Evolutionary conservation across 1,140 invertebrate species (phyloP).

Genomic region (Saxidomus purpurata): DNA sequence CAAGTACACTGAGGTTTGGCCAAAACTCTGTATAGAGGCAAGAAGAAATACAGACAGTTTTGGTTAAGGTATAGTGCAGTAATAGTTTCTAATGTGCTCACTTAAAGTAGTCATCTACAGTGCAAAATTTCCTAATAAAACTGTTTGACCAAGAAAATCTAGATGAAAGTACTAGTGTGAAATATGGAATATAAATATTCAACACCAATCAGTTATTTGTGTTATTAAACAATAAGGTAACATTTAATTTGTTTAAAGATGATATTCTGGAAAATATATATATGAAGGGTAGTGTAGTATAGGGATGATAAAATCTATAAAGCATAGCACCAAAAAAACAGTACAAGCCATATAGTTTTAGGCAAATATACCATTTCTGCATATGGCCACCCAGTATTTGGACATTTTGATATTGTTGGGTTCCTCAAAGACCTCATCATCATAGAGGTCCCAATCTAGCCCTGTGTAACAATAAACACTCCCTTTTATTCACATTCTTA

Average conservation of each 20-base stretch:
- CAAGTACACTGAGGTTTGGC: too few relatives aligned
- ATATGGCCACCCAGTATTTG: slow-evolving; percentile 30
- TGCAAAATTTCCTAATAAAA: not conserved
- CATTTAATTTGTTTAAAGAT: slow-evolving; percentile 15
- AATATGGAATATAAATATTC: not conserved
- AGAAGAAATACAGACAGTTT: not conserved
- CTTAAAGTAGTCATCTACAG: not conserved
- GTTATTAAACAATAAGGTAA: not conserved
- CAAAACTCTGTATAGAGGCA: too few relatives aligned
- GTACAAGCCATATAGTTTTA: slow-evolving; percentile 1
- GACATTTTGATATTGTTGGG: slow-evolving; percentile 2
- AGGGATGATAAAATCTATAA: slow-evolving; percentile 19
- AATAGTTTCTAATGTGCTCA: not conserved
- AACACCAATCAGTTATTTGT: slow-evolving; percentile 1
- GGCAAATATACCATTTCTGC: slow-evolving; percentile 52
- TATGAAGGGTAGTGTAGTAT: not conserved
- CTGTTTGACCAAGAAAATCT: not conserved
- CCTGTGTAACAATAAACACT: slow-evolving; percentile 30
- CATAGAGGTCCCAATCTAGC: slow-evolving; percentile 2
- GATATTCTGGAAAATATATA: slow-evolving; percentile 20
- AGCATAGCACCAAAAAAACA: slow-evolving; percentile 42
- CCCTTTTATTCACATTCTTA: not conserved
- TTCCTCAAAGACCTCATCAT: slow-evolving; percentile 61
- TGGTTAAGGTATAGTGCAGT: not conserved
- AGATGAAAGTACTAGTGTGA: not conserved